A percentile compares a stretch with the other conserved stretches of the same genome.
Conservation (phyloP, 1,140 invertebrate species). For the Solenopsis invicta region DNA sequence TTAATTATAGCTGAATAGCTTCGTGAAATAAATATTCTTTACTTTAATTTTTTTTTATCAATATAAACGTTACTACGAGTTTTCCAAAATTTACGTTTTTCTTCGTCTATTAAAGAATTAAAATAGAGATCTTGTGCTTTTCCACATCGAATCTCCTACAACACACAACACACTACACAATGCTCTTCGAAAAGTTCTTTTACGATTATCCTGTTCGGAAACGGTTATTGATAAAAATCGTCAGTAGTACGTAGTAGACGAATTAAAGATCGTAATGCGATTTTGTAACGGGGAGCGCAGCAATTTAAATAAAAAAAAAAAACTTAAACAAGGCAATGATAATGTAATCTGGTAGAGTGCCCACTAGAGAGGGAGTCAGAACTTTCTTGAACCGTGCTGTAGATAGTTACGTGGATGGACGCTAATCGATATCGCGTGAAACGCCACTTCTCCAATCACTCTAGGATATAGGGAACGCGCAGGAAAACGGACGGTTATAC, state of each 20-base stretch:
- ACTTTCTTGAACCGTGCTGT: constrained; percentile 24
- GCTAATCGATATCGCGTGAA: constrained; percentile 68
- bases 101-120: not conserved
- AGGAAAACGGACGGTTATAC: constrained; percentile 50
- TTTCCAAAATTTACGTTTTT: not conserved
- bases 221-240: not conserved
- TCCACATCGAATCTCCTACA: not conserved
- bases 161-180: too few relatives aligned
- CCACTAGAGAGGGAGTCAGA: constrained; percentile 14
- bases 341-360: constrained; percentile 34
- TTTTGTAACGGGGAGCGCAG: not conserved
- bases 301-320: not conserved
- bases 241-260: not conserved
- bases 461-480: constrained; percentile 2
- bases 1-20: not conserved
- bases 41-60: not conserved
- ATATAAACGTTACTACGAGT: not conserved
- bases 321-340: constrained; percentile 7
- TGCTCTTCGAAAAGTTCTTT: not conserved
- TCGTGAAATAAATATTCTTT: not conserved
- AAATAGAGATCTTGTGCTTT: not conserved
- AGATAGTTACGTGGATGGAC: constrained; percentile 27
- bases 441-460: constrained; percentile 62
- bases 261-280: not conserved
- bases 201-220: not conserved